Evolutionary conservation across 64 coral and sea anemone genomes (phyloP).

Genomic region (Orbicella faveolata): DNA sequence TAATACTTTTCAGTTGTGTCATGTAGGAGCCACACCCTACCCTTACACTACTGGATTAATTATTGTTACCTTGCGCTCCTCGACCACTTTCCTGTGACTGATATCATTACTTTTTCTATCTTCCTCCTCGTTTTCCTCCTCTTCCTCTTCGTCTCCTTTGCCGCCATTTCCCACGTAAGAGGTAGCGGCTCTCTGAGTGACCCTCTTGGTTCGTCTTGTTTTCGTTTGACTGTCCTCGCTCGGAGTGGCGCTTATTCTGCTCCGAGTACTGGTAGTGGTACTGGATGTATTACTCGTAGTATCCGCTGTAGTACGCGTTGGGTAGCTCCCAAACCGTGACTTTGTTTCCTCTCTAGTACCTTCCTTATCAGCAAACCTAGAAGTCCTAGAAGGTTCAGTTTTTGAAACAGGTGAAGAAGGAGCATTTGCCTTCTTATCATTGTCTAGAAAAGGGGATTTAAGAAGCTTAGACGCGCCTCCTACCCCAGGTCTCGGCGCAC

Average conservation of each 20-base stretch:
- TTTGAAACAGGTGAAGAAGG: slow-evolving; percentile 52
- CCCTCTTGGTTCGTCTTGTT: slow-evolving; percentile 15
- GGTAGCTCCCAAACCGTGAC: slow-evolving; percentile 25
- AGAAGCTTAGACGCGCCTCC: slow-evolving; percentile 26
- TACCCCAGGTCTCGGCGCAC: slow-evolving; percentile 19
- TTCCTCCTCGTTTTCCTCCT: slow-evolving; percentile 19
- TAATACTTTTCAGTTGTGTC: too few species aligned
- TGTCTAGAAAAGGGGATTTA: slow-evolving; percentile 44
- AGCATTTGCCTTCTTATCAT: slow-evolving; percentile 40
- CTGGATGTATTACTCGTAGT: slow-evolving; percentile 42
- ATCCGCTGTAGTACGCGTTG: slow-evolving; percentile 52
- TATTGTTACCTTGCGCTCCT: slow-evolving; percentile 24
- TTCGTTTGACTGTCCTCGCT: slow-evolving; percentile 14
- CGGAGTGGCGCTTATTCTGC: slow-evolving; percentile 13
- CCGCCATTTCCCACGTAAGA: slow-evolving; percentile 22
- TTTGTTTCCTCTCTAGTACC: slow-evolving; percentile 31
- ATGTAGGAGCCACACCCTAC: too few species aligned
- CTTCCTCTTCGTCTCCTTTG: slow-evolving; percentile 16
- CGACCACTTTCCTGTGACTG: not conserved
- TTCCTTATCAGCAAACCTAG: slow-evolving; percentile 27
- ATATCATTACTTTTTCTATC: slow-evolving; percentile 55
- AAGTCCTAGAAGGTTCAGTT: slow-evolving; percentile 53
- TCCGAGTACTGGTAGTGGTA: slow-evolving; percentile 29
- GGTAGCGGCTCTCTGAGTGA: slow-evolving; percentile 43
- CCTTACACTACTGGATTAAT: not conserved